Percentiles rank a stretch among this genome's conserved stretches.
These are phyloP conservation scores for Tenthredo livida DNA, from an alignment of 2,888 invertebrate species.

Conservation along the genomic window DNA sequence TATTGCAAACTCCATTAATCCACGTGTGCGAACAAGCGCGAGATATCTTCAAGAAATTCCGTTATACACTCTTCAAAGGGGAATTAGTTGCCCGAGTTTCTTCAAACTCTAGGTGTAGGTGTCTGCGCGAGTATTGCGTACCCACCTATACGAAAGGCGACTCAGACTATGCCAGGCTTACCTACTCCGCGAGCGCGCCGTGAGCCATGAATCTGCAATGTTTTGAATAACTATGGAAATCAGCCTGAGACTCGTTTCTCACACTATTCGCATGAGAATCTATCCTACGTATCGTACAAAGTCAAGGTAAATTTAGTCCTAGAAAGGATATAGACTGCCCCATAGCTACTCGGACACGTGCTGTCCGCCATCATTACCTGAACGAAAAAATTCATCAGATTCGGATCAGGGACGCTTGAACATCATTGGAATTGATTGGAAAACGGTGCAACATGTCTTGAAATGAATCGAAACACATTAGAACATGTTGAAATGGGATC, in stretches of 20 bases:
- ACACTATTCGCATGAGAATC: slow-evolving; percentile 64
- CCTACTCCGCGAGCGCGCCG: not conserved
- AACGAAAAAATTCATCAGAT: no score
- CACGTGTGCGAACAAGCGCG: not conserved
- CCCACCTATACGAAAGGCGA: not conserved
- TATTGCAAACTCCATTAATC: slow-evolving; percentile 9
- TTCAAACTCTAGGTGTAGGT: not conserved
- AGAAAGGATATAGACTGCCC: not conserved
- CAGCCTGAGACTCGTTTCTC: slow-evolving; percentile 71
- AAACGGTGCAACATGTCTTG: not conserved
- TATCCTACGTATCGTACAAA: not conserved
- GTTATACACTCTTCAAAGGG: not conserved
- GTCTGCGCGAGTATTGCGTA: no score
- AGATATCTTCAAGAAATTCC: not conserved
- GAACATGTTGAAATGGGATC: not conserved
- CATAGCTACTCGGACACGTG: no score
- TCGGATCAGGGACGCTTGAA: not conserved
- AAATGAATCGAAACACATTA: no score
- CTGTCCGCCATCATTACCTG: no score
- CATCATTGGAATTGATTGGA: not conserved
- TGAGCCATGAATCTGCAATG: slow-evolving; percentile 58
- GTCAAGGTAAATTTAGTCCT: slow-evolving; percentile 6
- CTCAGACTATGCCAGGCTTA: not conserved
- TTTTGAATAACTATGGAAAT: slow-evolving; percentile 75
- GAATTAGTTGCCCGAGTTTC: slow-evolving; percentile 16